phyloP scores from a whole-genome alignment of 2,113 vertebrate genomes.

The Daubentonia madagascariensis region DNA sequence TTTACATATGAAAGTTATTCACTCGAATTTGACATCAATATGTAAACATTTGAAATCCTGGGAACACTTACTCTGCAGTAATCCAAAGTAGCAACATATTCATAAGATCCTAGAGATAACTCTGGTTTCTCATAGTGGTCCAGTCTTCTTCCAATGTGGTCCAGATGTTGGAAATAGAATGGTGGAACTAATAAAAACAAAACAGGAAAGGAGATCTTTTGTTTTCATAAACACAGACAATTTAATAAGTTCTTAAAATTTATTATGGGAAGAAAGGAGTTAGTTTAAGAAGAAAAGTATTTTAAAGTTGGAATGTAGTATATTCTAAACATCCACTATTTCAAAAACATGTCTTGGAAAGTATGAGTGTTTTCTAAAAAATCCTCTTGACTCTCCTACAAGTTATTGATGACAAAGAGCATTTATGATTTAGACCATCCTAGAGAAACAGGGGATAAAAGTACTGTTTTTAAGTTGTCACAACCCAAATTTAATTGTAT shows the following conservation, averaged over 20 bases:
- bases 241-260: background rate
- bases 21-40: background rate
- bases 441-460: background rate
- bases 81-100: slow-evolving; percentile 92
- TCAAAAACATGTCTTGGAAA: background rate
- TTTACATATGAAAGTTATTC: background rate
- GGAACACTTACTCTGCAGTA: slow-evolving; percentile 92
- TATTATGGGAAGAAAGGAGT: background rate
- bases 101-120: slow-evolving; percentile 96
- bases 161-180: slow-evolving; percentile 97
- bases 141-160: slow-evolving; percentile 92
- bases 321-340: background rate
- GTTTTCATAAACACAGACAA: slow-evolving; percentile 16
- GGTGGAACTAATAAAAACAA: slow-evolving; percentile 86
- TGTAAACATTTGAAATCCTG: background rate
- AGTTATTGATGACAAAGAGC: background rate
- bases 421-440: background rate
- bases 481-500: background rate
- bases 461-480: background rate
- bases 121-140: slow-evolving; percentile 94
- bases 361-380: background rate
- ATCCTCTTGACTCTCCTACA: background rate
- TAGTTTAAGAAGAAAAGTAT: background rate
- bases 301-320: background rate
- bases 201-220: slow-evolving; percentile 26